These are phyloP conservation scores for Agonopterix subpropinquella DNA, from an alignment of 2,888 invertebrate genomes.

Conservation along the genomic window DNA sequence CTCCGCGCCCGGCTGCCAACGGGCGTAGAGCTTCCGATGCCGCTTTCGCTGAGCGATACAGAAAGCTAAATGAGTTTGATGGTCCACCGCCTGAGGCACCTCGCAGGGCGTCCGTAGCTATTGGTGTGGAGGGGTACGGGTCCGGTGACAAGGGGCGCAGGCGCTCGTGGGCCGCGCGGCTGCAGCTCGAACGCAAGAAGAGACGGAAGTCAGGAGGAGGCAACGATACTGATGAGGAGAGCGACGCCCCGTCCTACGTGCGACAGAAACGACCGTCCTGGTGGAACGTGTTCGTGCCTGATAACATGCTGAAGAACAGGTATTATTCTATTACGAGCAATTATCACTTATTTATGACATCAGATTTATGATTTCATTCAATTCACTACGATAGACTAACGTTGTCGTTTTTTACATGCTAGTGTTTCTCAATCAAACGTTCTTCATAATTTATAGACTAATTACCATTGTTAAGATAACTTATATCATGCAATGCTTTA, in stretches of 20 bases:
- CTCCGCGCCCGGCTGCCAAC: slow-evolving; percentile 43
- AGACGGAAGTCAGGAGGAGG: slow-evolving; percentile 73
- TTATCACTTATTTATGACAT: neutral
- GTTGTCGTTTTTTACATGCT: slow-evolving; percentile 3
- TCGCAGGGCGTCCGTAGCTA: slow-evolving; percentile 64
- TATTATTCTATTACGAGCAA: slow-evolving; percentile 32
- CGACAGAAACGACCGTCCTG: slow-evolving; percentile 87
- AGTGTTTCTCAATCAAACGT: slow-evolving; percentile 6
- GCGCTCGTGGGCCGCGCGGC: slow-evolving; percentile 77
- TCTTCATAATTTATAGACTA: slow-evolving; percentile 15
- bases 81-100: slow-evolving; percentile 56
- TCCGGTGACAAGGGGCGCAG: slow-evolving; percentile 73
- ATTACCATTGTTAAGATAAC: slow-evolving; percentile 13
- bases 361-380: slow-evolving; percentile 6
- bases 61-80: slow-evolving; percentile 62
- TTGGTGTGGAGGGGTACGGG: slow-evolving; percentile 49
- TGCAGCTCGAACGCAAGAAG: slow-evolving; percentile 71
- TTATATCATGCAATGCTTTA: slow-evolving; percentile 28
- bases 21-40: slow-evolving; percentile 67
- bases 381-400: slow-evolving; percentile 9
- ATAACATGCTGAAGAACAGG: slow-evolving; percentile 83
- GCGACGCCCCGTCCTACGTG: slow-evolving; percentile 59
- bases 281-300: slow-evolving; percentile 93
- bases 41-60: slow-evolving; percentile 62
- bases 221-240: slow-evolving; percentile 60